A percentile compares a stretch with the other conserved stretches of the same genome.
Conservation (phyloP, 2,888 invertebrate genomes). For the Patella caerulea region DNA sequence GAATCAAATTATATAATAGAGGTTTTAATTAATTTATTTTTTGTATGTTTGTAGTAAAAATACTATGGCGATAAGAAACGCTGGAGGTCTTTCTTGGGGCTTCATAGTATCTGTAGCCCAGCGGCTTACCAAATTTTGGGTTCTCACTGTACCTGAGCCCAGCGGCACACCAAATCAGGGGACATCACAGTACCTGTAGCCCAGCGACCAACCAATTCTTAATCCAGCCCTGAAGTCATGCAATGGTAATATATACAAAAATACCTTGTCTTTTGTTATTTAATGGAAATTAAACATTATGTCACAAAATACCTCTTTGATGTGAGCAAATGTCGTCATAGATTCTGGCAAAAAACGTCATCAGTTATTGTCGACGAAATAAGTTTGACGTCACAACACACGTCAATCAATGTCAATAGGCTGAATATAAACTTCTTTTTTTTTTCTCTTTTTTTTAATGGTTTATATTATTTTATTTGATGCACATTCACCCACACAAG, state of each 20-base stretch:
- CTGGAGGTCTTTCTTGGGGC: too few species aligned
- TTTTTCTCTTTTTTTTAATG: neutral
- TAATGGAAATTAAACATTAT: neutral
- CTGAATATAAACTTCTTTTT: neutral
- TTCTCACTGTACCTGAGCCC: too few species aligned
- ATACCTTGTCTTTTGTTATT: neutral
- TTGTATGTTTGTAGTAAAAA: too few species aligned
- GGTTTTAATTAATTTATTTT: too few species aligned
- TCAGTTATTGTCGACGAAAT: neutral
- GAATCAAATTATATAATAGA: too few species aligned
- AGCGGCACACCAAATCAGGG: too few species aligned
- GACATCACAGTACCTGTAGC: too few species aligned
- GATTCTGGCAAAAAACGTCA: neutral
- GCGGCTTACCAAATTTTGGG: too few species aligned
- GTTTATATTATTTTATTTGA: too few species aligned
- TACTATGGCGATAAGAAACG: too few species aligned
- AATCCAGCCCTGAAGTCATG: neutral
- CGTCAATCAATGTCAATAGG: neutral
- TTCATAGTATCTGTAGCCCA: too few species aligned
- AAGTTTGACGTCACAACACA: conserved; percentile 3
- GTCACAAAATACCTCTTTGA: conserved; percentile 1
- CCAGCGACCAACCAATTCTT: neutral
- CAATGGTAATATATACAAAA: conserved; percentile 6
- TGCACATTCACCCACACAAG: too few species aligned
- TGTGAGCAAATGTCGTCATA: neutral